Conservation (phyloP, 2,888 invertebrate species). For the Coremacera marginata region DNA sequence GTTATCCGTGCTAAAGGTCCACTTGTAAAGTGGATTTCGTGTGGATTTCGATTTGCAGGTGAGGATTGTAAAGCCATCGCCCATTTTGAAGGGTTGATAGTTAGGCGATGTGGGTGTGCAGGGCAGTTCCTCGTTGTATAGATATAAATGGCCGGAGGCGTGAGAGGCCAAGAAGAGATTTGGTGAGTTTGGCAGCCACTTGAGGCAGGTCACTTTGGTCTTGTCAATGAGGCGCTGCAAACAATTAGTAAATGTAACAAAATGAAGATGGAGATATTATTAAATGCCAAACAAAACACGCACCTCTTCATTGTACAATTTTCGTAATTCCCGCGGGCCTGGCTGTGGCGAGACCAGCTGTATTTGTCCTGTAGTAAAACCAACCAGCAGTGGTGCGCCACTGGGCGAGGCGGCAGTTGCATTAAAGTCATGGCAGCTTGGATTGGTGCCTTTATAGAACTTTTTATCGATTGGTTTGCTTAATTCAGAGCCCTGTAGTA, state of each 20-base stretch:
- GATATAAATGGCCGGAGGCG: conserved; percentile 95
- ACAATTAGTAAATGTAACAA: not conserved
- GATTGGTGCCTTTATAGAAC: conserved; percentile 98
- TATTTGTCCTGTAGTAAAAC: conserved; percentile 98
- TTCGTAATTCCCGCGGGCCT: conserved; percentile 94
- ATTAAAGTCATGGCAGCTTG: conserved; percentile 99
- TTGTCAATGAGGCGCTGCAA: conserved; percentile 69
- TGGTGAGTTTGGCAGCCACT: conserved; percentile 96
- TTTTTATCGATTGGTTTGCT: conserved; percentile 98
- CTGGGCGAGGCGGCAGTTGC: conserved; percentile 83
- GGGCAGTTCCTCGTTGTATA: conserved; percentile 95
- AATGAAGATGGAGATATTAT: not conserved
- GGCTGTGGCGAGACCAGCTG: conserved; percentile 98
- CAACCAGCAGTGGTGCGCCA: conserved; percentile 91
- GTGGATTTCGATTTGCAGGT: conserved; percentile 97
- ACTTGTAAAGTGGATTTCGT: conserved; percentile 93
- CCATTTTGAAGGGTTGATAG: conserved; percentile 95
- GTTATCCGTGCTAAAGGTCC: conserved; percentile 86
- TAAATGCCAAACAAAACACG: conserved; percentile 45
- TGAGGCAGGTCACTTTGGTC: conserved; percentile 87
- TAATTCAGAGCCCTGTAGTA: conserved; percentile 87
- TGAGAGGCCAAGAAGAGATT: conserved; percentile 96
- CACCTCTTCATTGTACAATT: conserved; percentile 98
- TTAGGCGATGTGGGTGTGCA: conserved; percentile 92
- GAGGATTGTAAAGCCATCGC: conserved; percentile 93